These are phyloP conservation scores for Pyrgus malvae DNA, from an alignment of 2,888 invertebrate genomes.

Conservation along the genomic window DNA sequence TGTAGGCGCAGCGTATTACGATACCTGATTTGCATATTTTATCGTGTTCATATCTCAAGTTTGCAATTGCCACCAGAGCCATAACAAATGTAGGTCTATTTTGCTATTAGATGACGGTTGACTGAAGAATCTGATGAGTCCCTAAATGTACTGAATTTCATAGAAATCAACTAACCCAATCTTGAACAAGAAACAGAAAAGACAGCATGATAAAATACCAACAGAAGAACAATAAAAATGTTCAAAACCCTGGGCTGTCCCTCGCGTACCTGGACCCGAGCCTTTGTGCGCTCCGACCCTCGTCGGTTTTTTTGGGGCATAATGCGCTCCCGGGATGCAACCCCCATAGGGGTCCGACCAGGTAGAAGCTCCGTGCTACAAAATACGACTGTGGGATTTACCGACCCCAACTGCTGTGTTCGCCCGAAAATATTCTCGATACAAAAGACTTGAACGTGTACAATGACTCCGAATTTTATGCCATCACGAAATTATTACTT, in stretches of 20 bases:
- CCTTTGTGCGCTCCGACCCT: slow-evolving; percentile 60
- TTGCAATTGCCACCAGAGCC: too few relatives aligned
- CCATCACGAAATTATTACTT: slow-evolving; percentile 17
- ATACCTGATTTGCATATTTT: too few relatives aligned
- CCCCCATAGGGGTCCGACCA: slow-evolving; percentile 60
- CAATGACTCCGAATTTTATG: slow-evolving; percentile 18
- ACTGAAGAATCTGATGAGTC: too few relatives aligned
- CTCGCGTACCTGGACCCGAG: slow-evolving; percentile 46
- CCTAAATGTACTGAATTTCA: neutral
- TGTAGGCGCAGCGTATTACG: too few relatives aligned
- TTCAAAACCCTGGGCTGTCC: slow-evolving; percentile 20
- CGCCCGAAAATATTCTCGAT: slow-evolving; percentile 39
- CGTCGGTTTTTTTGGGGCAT: slow-evolving; percentile 75
- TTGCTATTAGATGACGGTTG: too few relatives aligned
- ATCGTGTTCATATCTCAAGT: too few relatives aligned
- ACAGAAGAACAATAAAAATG: slow-evolving; percentile 24
- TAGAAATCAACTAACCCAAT: neutral
- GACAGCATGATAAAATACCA: slow-evolving; percentile 9
- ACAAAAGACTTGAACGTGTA: slow-evolving; percentile 39
- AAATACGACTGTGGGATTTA: slow-evolving; percentile 57
- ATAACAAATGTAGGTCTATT: too few relatives aligned
- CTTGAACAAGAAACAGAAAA: slow-evolving; percentile 4
- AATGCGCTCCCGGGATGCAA: slow-evolving; percentile 63
- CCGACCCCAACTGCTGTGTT: slow-evolving; percentile 44
- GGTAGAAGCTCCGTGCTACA: slow-evolving; percentile 62